Base-by-base conservation (phyloP, 1,140 invertebrate genomes). In the Sarcophaga bullata region DNA sequence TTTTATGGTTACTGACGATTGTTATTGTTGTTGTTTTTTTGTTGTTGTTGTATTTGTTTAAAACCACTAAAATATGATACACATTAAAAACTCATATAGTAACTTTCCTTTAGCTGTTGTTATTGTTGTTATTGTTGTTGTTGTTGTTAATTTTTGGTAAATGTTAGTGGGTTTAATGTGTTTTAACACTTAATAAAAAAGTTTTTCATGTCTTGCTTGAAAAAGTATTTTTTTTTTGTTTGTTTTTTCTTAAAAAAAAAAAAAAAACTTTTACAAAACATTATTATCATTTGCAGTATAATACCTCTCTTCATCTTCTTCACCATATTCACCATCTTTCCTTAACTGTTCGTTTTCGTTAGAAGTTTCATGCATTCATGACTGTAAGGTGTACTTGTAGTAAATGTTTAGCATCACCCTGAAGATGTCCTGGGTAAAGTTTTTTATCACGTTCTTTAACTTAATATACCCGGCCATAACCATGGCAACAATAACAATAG, bases 141-240 rank as follows among this genome's bases (percentile, higher is more conserved):
- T 19, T 68, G 62, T 13, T 58, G 15, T 58, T 58, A 37, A 15
- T 58, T 13, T 58, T 7, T 58, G 54, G 54, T n/a, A 37, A 37
- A n/a, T 58, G 54, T 58, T 58, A 58, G 13, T 58, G 10, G 54
- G 62, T 17, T 68, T 68, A 68, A 68, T 68, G 62, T 68, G 19
- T 68, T 68, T 68, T 68, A 68, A 68, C 62, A 68, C 62, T 68
- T 68, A 68, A 68, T 68, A 68, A 68, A 68, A 68, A 68, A 68
- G 62, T 68, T 68, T 68, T 68, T 68, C 62, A n/a, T 68, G 62
- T 68, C 19, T 68, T 68, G 17, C 8, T 25, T 4, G 15, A 37
- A 37, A 37, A 37, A 37, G 25, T 37, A 4, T 2, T 37, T 37
- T 37, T 58, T 68, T 68, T 68, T 25, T 19, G 17, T 19, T n/a